A percentile compares a stretch with the other conserved stretches of the same genome.
These are phyloP conservation scores for Pogonocichla stellata DNA, from an alignment of 2,113 vertebrate genomes.

Conservation along the genomic window DNA sequence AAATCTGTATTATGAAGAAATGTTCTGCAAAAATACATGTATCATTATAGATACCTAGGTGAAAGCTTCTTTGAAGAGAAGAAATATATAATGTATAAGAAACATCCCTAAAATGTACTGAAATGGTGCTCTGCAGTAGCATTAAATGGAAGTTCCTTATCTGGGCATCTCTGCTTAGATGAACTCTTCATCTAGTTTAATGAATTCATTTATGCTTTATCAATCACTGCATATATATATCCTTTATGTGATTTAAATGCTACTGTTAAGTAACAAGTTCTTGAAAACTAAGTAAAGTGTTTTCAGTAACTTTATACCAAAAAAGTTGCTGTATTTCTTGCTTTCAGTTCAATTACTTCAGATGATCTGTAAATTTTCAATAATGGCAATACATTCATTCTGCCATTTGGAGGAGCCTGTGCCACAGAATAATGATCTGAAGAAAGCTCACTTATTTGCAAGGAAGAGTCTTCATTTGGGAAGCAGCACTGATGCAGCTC, in stretches of 20 bases:
- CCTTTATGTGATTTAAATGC: background rate
- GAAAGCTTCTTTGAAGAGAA: background rate
- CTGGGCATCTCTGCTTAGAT: background rate
- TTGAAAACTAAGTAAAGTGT: background rate
- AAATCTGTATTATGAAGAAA: background rate
- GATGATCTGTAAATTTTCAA: constrained; percentile 9
- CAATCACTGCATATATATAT: background rate
- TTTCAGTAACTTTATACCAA: background rate
- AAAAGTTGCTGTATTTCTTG: background rate
- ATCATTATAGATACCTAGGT: background rate
- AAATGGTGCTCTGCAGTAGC: background rate
- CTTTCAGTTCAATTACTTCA: background rate
- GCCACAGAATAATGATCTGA: constrained; percentile 56
- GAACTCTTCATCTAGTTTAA: background rate
- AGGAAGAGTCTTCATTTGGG: constrained; percentile 45
- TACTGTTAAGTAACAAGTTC: background rate
- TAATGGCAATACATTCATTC: constrained; percentile 64
- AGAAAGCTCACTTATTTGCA: constrained; percentile 23
- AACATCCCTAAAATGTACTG: background rate
- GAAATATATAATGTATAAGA: background rate
- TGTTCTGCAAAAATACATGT: background rate
- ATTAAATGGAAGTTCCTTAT: background rate
- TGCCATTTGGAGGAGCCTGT: constrained; percentile 74
- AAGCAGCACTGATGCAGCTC: background rate
- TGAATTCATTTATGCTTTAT: background rate